These are phyloP conservation scores for Drosophila vallismaia DNA, from an alignment of 2,888 invertebrate species.

Conservation along the genomic window DNA sequence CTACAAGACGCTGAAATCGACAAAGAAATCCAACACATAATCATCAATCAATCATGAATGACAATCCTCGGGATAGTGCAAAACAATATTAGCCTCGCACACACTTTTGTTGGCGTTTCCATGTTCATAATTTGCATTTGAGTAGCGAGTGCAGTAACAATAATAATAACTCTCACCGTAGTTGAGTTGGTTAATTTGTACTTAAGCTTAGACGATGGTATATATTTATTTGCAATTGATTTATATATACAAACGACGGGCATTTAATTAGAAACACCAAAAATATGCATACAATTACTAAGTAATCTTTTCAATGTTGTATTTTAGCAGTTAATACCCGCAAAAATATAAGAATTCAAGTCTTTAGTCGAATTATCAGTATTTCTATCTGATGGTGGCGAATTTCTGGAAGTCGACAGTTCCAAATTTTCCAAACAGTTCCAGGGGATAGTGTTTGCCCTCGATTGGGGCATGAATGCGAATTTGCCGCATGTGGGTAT, in stretches of 20 bases:
- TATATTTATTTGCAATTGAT: conserved; percentile 39
- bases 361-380: not conserved
- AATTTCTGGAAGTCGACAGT: conserved; percentile 93
- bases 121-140: conserved; percentile 51
- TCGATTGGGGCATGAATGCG: conserved; percentile 95
- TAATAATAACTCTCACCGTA: conserved; percentile 65
- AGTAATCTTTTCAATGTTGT: conserved; percentile 32
- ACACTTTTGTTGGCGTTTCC: conserved; percentile 54
- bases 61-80: conserved; percentile 40
- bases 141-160: conserved; percentile 56
- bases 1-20: conserved; percentile 90
- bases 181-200: conserved; percentile 70
- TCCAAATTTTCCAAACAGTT: conserved; percentile 91
- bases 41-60: conserved; percentile 27
- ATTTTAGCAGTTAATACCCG: conserved; percentile 19
- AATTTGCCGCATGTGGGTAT: conserved; percentile 98
- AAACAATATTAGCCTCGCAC: conserved; percentile 47
- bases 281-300: conserved; percentile 51
- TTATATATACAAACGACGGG: conserved; percentile 38
- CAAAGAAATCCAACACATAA: conserved; percentile 69
- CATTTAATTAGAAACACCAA: conserved; percentile 61
- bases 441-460: conserved; percentile 85
- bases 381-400: conserved; percentile 89
- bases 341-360: conserved; percentile 20
- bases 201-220: conserved; percentile 60